A percentile compares a stretch with the other conserved stretches of the same genome.
Evolutionary conservation across 92 coral and sea anemone genomes (phyloP).

Genomic region (Actinernus sp.): DNA sequence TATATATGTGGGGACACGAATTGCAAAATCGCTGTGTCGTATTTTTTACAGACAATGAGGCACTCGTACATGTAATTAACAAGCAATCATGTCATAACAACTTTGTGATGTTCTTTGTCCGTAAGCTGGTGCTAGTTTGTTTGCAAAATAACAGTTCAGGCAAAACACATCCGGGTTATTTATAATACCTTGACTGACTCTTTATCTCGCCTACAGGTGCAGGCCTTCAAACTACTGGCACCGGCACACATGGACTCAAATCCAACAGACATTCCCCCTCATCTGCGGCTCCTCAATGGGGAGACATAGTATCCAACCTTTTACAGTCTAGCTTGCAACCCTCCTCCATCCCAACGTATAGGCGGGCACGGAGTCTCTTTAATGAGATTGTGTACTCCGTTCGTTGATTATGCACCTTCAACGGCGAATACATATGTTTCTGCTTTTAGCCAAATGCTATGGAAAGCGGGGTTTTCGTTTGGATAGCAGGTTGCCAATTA

Average conservation of each 20-base stretch:
- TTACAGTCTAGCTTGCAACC: not conserved
- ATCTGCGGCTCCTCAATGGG: conserved; percentile 38
- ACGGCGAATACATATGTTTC: conserved; percentile 9
- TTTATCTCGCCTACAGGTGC: conserved; percentile 44
- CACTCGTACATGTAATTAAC: too few relatives aligned
- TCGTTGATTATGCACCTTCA: not conserved
- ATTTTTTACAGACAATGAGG: not conserved
- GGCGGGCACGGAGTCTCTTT: not conserved
- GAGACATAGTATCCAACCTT: not conserved
- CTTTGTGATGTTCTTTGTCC: not conserved
- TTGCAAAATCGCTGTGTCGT: not conserved
- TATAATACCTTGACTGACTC: conserved; percentile 13
- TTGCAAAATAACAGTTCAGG: not conserved
- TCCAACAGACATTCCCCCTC: conserved; percentile 35
- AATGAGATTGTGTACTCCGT: not conserved
- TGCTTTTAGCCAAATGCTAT: not conserved
- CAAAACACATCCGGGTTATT: not conserved
- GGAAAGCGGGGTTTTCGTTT: conserved; percentile 9
- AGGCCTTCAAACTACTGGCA: conserved; percentile 41
- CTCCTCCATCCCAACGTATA: conserved; percentile 1
- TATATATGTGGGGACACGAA: not conserved
- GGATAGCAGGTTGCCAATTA: conserved; percentile 14
- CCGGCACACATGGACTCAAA: conserved; percentile 10
- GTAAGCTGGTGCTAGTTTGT: not conserved
- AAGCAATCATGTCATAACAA: not conserved